phyloP scores from a whole-genome alignment of 2,888 invertebrate species.

The Nymphalis polychloros region DNA sequence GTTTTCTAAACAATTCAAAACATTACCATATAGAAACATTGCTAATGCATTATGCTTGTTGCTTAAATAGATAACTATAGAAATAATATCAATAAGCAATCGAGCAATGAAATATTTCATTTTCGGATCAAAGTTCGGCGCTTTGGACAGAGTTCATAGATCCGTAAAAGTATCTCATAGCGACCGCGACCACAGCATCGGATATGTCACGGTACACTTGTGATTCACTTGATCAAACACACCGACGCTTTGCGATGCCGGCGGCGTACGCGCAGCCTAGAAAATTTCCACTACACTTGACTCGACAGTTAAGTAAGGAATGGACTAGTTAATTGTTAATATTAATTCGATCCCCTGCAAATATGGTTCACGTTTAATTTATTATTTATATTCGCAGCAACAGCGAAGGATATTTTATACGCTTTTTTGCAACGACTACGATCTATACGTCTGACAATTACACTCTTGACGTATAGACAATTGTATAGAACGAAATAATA shows the following conservation, averaged over 20 bases:
- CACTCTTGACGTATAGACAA: too few species aligned
- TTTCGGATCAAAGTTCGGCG: slow-evolving; percentile 31
- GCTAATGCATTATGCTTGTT: too few species aligned
- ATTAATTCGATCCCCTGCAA: slow-evolving; percentile 28
- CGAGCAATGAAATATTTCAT: slow-evolving; percentile 27
- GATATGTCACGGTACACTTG: slow-evolving; percentile 73
- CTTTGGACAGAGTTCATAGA: slow-evolving; percentile 57
- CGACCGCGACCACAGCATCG: slow-evolving; percentile 55
- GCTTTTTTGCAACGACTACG: neutral
- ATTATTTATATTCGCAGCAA: slow-evolving; percentile 4
- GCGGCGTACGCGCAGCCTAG: slow-evolving; percentile 55
- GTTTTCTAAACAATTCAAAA: too few species aligned
- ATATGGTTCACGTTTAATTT: slow-evolving; percentile 5
- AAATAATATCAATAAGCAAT: slow-evolving; percentile 14
- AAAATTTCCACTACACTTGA: slow-evolving; percentile 67
- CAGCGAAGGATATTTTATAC: neutral
- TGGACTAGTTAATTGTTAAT: slow-evolving; percentile 35
- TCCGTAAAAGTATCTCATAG: slow-evolving; percentile 59
- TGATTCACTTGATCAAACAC: slow-evolving; percentile 62
- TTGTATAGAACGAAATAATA: neutral
- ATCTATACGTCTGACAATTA: too few species aligned
- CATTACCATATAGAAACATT: too few species aligned
- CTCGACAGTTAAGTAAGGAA: slow-evolving; percentile 44
- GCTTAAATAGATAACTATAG: neutral
- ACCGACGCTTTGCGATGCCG: slow-evolving; percentile 62